phyloP scores from a whole-genome alignment of 2,888 invertebrate species.

The Sesia bembeciformis region DNA sequence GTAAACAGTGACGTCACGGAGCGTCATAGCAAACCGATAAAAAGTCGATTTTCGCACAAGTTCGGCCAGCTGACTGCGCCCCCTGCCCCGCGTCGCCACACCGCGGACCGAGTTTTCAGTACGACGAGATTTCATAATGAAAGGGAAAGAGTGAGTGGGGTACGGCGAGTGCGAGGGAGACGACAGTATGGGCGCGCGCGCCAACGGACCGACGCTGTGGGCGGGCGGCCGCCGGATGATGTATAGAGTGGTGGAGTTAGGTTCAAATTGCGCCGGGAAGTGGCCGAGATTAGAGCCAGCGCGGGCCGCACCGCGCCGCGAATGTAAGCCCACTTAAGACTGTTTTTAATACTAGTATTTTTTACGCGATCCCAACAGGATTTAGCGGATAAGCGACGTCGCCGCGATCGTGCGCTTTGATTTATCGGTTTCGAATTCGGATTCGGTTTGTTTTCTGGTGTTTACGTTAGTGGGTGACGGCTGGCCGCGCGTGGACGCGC shows the following conservation, averaged over 20 bases:
- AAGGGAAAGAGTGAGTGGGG: conserved; percentile 23
- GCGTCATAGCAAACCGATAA: conserved; percentile 69
- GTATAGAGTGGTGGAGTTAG: conserved; percentile 84
- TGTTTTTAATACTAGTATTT: conserved; percentile 82
- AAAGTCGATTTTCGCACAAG: conserved; percentile 74
- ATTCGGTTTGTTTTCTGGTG: conserved; percentile 61
- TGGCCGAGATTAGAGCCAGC: conserved; percentile 81
- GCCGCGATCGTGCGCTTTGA: conserved; percentile 71
- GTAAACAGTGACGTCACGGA: conserved; percentile 74
- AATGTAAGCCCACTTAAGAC: conserved; percentile 81
- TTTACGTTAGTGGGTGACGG: conserved; percentile 70
- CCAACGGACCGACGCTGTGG: conserved; percentile 5
- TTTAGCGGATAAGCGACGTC: conserved; percentile 71
- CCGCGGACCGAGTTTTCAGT: conserved; percentile 58
- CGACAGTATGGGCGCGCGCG: conserved; percentile 33
- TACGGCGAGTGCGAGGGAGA: conserved; percentile 32
- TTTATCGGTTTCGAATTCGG: conserved; percentile 70
- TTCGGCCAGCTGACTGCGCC: conserved; percentile 71
- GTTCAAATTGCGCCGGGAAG: conserved; percentile 84
- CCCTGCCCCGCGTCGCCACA: conserved; percentile 37
- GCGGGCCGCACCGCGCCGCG: conserved; percentile 78
- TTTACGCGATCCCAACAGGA: conserved; percentile 74
- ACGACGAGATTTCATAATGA: conserved; percentile 59
- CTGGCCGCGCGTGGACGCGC: conserved; percentile 47
- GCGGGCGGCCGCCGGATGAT: conserved; percentile 74